phyloP scores from a whole-genome alignment of 2,797 vertebrate genomes.

The Pipistrellus pipistrellus region DNA sequence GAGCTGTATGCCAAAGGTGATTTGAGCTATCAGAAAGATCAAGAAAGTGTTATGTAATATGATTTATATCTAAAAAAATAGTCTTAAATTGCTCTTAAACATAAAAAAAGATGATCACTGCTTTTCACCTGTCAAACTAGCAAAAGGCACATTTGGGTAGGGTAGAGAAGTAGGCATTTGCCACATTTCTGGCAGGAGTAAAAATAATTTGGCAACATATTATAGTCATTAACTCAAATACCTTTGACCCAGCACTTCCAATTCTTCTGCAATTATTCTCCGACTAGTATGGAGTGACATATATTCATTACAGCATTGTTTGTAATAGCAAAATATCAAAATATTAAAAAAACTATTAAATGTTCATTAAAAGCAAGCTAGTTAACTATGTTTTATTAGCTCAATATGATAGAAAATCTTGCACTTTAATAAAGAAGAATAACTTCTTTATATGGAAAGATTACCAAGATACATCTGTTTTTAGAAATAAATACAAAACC shows the following conservation, averaged over 20 bases:
- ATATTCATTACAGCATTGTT: not conserved
- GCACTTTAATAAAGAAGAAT: not conserved
- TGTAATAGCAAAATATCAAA: slow-evolving; percentile 16
- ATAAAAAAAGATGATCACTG: not conserved
- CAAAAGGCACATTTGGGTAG: not conserved
- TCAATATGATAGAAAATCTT: not conserved
- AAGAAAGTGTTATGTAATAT: not conserved
- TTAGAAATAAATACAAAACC: not conserved
- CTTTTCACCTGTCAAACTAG: not conserved
- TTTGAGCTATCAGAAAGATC: not conserved
- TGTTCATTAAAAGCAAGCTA: slow-evolving; percentile 5
- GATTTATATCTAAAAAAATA: not conserved
- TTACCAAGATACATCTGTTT: slow-evolving; percentile 35
- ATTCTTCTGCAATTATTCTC: not conserved
- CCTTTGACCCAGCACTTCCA: slow-evolving; percentile 25
- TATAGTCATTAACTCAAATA: not conserved
- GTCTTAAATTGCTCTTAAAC: not conserved
- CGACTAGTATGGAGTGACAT: not conserved
- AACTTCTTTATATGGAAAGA: slow-evolving; percentile 55
- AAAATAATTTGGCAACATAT: not conserved
- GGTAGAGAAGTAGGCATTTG: not conserved
- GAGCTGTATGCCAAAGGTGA: not conserved
- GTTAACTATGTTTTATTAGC: not conserved
- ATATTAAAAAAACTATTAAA: not conserved
- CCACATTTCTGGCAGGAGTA: not conserved